phyloP scores from a whole-genome alignment of 2,113 vertebrate species.

The Barbus barbus region DNA sequence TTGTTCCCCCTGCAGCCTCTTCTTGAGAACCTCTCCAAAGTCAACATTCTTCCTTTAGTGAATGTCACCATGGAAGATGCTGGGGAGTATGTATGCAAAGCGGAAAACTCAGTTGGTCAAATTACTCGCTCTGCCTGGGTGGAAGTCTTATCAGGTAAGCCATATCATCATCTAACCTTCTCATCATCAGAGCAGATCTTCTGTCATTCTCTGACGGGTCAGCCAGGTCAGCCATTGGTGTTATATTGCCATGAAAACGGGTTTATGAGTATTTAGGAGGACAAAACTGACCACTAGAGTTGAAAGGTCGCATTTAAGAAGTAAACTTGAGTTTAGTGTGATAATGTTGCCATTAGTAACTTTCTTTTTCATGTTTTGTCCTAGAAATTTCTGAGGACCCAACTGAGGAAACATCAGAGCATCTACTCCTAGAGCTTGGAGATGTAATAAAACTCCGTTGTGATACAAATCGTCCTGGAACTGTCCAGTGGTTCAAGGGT shows the following conservation, averaged over 20 bases:
- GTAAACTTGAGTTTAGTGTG: not conserved
- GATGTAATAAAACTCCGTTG: conserved; percentile 84
- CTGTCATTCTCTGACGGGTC: not conserved
- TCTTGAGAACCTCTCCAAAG: conserved; percentile 87
- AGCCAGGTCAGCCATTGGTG: not conserved
- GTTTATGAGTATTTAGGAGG: not conserved
- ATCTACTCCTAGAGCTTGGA: conserved; percentile 82
- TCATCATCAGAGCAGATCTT: not conserved
- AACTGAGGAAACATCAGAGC: conserved; percentile 74
- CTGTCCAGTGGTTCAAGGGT: conserved; percentile 87
- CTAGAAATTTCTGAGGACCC: conserved; percentile 67
- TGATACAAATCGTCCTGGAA: conserved; percentile 74
- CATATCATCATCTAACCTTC: not conserved
- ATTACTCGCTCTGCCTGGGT: conserved; percentile 92
- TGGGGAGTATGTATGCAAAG: conserved; percentile 93
- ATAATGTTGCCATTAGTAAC: not conserved
- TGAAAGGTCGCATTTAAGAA: not conserved
- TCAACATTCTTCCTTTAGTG: conserved; percentile 83
- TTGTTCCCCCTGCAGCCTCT: conserved; percentile 74
- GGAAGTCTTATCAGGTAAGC: conserved; percentile 84
- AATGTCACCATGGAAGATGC: conserved; percentile 85
- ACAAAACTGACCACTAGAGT: not conserved
- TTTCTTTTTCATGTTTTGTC: not conserved
- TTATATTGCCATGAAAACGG: not conserved
- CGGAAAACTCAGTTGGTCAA: conserved; percentile 81